Base-by-base conservation (phyloP, 2,113 vertebrate species). In the Caracal caracal region DNA sequence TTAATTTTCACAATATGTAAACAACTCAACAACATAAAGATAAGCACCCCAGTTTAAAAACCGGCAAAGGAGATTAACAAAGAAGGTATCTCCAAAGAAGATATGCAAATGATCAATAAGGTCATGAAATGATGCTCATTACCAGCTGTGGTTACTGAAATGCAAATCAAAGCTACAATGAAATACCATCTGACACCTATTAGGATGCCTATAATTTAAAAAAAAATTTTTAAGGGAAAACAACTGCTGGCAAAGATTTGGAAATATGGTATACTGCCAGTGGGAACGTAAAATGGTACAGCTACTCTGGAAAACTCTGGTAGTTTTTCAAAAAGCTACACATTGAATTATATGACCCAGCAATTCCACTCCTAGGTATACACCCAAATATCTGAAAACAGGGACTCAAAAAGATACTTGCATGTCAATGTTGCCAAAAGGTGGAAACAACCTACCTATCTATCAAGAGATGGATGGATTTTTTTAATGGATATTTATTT, bases 361-460 rank as follows among this genome's bases (percentile, higher is more conserved):
- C 16, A 88, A 81, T 81, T 86, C 66, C 30, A 61, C 33, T 51
- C 63, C 49, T 26, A 68, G 13, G 24, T 51, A 49, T 80, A 85
- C 40, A 85, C 28, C 37, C 73, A 86, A 96, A 88, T 71, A 90
- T 49, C 79, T 93, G 73, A 96, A 96, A 75, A 93, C 12, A 66
- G 49, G 43, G 40, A 81, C 22, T 61, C 40, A 92, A 56, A 86
- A 30, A 88, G 75, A 92, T 63, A 81, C 15, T 49, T 93, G 70
- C 35, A 76, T 78, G 16, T 90, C 33, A 81, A 53, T 90, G 59
- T 70, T 68, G 56, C 28, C 68, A 82, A 87, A 88, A 71, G 30
- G 53, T 22, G 24, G n/a, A 93, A 93, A 78, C 37, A 82, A 65
- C 26, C 71, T 56, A 82, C 88, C 65, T 75, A 93, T n/a, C 37